Evolutionary conservation across 2,888 invertebrate genomes (phyloP).

Genomic region (Polietes domitor): DNA sequence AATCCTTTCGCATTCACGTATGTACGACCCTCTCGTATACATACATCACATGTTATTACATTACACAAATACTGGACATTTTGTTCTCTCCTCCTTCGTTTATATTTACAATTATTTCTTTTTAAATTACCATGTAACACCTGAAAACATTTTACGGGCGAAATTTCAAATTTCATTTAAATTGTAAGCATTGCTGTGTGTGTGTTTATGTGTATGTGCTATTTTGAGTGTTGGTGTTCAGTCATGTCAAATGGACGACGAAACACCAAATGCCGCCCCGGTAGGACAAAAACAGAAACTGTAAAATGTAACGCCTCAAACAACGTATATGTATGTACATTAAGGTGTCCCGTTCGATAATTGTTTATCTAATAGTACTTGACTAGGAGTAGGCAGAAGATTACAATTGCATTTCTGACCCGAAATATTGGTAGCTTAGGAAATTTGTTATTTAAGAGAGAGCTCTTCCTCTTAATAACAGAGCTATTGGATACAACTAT

Average conservation of each 20-base stretch:
- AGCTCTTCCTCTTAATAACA: no score
- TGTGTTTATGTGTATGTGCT: neutral
- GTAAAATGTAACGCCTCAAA: conserved; percentile 18
- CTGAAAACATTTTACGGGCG: conserved; percentile 4
- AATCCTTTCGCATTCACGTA: no score
- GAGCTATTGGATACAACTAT: no score
- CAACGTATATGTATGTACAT: conserved; percentile 19
- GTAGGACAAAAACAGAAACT: neutral
- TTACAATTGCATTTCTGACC: no score
- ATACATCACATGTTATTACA: neutral
- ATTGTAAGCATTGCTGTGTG: neutral
- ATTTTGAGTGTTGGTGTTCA: neutral
- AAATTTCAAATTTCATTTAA: conserved; percentile 30
- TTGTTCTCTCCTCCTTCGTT: neutral
- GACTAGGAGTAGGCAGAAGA: no score
- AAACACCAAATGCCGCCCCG: neutral
- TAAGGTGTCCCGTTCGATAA: no score
- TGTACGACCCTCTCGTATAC: no score
- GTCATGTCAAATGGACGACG: neutral
- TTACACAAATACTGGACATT: neutral
- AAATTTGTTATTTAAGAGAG: no score
- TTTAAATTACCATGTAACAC: neutral
- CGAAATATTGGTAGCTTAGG: no score
- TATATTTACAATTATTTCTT: neutral
- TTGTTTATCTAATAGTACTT: no score